phyloP scores from a whole-genome alignment of 2,113 vertebrate genomes.

The Balaeniceps rex region DNA sequence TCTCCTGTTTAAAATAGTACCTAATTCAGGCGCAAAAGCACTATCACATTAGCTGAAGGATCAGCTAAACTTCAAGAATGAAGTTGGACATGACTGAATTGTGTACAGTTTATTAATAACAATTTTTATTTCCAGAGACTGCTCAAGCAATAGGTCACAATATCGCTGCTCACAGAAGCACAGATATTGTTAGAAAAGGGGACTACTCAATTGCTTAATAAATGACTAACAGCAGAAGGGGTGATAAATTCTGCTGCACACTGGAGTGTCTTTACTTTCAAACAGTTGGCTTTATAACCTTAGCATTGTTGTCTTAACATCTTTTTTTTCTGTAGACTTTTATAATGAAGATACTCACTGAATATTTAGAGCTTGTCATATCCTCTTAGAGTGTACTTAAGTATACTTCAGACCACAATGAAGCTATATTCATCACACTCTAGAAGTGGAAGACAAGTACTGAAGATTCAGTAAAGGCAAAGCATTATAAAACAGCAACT shows the following conservation, averaged over 20 bases:
- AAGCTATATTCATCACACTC: not conserved
- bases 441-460: not conserved
- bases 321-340: not conserved
- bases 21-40: not conserved
- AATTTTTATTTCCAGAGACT: not conserved
- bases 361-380: not conserved
- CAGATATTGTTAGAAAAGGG: not conserved
- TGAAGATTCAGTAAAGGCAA: not conserved
- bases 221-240: not conserved
- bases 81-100: not conserved
- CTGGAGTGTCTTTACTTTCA: not conserved
- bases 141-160: not conserved
- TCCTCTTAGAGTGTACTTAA: not conserved
- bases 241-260: not conserved
- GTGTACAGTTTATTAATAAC: not conserved
- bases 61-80: not conserved
- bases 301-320: not conserved
- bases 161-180: not conserved
- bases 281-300: not conserved
- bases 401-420: not conserved
- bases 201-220: not conserved
- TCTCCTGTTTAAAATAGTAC: not conserved
- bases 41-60: not conserved
- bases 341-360: not conserved
- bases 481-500: not conserved